Base-by-base conservation (phyloP, 2,113 vertebrate genomes). In the Amblyornis subalaris region DNA sequence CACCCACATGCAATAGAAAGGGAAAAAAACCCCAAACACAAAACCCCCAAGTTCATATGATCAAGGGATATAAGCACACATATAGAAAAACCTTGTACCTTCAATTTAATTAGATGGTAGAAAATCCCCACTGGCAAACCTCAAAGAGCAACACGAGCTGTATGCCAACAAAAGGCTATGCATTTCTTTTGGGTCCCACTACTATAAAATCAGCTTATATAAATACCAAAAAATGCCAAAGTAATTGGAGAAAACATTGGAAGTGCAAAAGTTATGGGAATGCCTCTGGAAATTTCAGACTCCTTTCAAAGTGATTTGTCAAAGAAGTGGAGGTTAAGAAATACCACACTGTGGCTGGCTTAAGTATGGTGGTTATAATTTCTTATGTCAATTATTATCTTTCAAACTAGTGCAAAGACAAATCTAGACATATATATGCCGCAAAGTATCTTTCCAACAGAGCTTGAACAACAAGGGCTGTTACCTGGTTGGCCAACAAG, bases 81-180 rank as follows among this genome's bases (percentile, higher is more conserved):
- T 24, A 84, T 4, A 89, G 64, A 66, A 83, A 78, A 82, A 1
- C 33, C 51, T 64, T 84, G 44, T 53, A 81, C 85, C 48, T 95
- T 93, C 88, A 55, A 80, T 92, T 95, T 96, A 96, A 94, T 93
- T 92, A 96, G 77, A 88, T 67, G 84, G 72, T 47, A 95, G 84
- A 96, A 96, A 95, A 89, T 86, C 64, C 77, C 93, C 86, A 35
- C 3, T 93, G 94, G 91, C 88, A 92, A 96, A 78, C 50, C 60
- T 88, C 78, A 74, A 55, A 77, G 55, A 85, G 50, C 83, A 93
- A 78, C 36, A 35, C 35, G 51, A 93, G 58, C 45, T 82, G 84
- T 45, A 60, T 47, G 81, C 75, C 77, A 95, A 50, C 71, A 81
- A 91, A 82, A 86, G 58, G 53, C 69, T 75, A 84, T 0, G 6